Base-by-base conservation (phyloP, 92 coral and sea anemone genomes). In the Epizoanthus ramosus region DNA sequence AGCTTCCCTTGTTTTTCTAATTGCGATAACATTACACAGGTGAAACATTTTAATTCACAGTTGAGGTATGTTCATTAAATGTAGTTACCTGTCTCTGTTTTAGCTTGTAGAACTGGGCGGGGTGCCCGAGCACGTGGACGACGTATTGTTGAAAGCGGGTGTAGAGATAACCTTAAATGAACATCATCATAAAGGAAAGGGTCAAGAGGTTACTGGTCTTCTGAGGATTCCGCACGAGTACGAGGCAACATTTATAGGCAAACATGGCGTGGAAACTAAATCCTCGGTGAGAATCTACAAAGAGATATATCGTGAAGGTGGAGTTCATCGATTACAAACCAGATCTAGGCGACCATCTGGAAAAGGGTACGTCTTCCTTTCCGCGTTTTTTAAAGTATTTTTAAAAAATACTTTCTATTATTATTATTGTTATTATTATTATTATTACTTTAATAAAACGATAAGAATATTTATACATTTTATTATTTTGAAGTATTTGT, bases 71-170 rank as follows among this genome's bases (percentile, higher is more conserved):
- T 35, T 35, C 2, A 2, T 35, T 35, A 6, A 6, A 45, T 45
- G 53, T 45, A 45, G 53, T 23, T 14, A 2, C 73, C 43, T 50
- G 16, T 57, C 71, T 60, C 39, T 76, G 6, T 41, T 69, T 3
- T 37, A 95, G 98, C 73, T 93, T 58, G 91, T 91, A 16, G 92
- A 92, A 57, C 89, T 95, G 0, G 90, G 74, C 17, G 79, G 86
- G 17, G 67, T 84, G 10, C 95, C 95, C 3, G 83, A 80, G 9
- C 87, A 84, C 31, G 81, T 90, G 5, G 83, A 79, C 15, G 86
- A 83, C 18, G 68, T 88, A 56, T 80, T 95, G 60, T 84, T 95
- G 41, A 84, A 80, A 37, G 76, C 92, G 22, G 98, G 98, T 41
- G 81, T 95, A 24, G 92, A 93, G 64, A 89, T 93, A 90, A 93